Percentiles rank a stretch among this genome's conserved stretches.
phyloP scores from a whole-genome alignment of 1,140 invertebrate genomes.

The Drosophila willistoni region DNA sequence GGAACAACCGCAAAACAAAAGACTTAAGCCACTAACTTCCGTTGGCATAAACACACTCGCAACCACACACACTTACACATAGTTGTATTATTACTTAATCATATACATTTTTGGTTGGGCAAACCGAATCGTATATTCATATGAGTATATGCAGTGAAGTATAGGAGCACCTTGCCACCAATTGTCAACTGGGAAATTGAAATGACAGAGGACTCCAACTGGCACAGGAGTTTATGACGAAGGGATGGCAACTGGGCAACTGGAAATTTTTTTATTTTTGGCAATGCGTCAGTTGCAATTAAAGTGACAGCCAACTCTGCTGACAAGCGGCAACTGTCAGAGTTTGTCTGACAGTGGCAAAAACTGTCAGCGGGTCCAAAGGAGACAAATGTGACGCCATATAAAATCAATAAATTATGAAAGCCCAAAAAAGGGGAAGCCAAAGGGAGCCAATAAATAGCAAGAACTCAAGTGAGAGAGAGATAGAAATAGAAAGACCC shows the following conservation, averaged over 20 bases:
- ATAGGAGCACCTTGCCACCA: conserved; percentile 59
- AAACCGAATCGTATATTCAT: conserved; percentile 2
- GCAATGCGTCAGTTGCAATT: conserved; percentile 80
- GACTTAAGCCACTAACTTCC: conserved; percentile 64
- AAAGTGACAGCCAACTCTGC: conserved; percentile 62
- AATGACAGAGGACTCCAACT: conserved; percentile 55
- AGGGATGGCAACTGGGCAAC: conserved; percentile 22
- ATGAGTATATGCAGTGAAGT: not conserved
- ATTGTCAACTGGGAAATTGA: conserved; percentile 61
- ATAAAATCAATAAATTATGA: conserved; percentile 82
- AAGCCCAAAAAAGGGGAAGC: conserved; percentile 29
- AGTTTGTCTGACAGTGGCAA: conserved; percentile 73
- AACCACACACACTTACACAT: not conserved
- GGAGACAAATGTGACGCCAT: conserved; percentile 79
- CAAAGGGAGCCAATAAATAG: not conserved
- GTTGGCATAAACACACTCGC: conserved; percentile 20
- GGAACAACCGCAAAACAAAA: conserved; percentile 55
- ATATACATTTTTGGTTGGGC: conserved; percentile 39
- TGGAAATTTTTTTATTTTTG: conserved; percentile 56
- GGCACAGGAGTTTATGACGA: conserved; percentile 59
- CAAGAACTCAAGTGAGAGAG: not conserved
- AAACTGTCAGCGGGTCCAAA: conserved; percentile 71
- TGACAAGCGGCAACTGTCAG: conserved; percentile 79
- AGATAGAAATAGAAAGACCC: not conserved
- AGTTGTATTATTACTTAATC: conserved; percentile 70